A percentile compares a stretch with the other conserved stretches of the same genome.
Evolutionary conservation across 1,140 invertebrate genomes (phyloP).

Genomic region (Venturia canescens): DNA sequence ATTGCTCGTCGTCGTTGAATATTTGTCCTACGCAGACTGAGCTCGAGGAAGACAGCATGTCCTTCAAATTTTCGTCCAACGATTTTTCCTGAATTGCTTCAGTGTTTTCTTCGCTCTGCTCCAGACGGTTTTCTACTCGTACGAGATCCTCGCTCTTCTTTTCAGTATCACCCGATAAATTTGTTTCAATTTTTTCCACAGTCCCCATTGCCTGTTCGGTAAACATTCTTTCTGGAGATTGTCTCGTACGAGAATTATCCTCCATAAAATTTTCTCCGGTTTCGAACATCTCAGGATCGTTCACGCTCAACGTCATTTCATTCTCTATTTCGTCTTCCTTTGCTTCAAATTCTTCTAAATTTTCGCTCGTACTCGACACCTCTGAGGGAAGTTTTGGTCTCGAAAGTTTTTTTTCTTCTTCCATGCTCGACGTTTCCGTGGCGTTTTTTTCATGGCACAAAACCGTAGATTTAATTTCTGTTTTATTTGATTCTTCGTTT

Average conservation of each 20-base stretch:
- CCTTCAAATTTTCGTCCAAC: slow-evolving; percentile 37
- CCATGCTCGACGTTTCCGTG: not conserved
- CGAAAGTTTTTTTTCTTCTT: not conserved
- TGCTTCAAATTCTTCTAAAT: not conserved
- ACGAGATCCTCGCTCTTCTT: slow-evolving; percentile 3
- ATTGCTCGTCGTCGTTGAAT: slow-evolving; percentile 44
- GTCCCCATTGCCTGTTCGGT: not conserved
- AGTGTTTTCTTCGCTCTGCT: slow-evolving; percentile 24
- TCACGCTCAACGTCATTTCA: slow-evolving; percentile 36
- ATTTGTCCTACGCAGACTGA: not conserved
- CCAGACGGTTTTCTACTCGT: too few relatives aligned
- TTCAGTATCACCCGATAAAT: slow-evolving; percentile 30
- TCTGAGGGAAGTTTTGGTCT: not conserved
- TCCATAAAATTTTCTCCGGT: not conserved
- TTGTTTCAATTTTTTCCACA: slow-evolving; percentile 12
- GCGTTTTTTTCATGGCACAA: not conserved
- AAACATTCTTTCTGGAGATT: not conserved
- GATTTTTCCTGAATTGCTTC: slow-evolving; percentile 22
- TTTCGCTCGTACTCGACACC: not conserved
- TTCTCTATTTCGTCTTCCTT: slow-evolving; percentile 13
- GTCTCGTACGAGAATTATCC: not conserved
- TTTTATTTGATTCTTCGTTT: not conserved
- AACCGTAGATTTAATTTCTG: not conserved
- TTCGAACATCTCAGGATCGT: slow-evolving; percentile 13
- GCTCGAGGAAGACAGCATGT: not conserved